Evolutionary conservation across 2,888 invertebrate genomes (phyloP).

Genomic region (Machimus rusticus): DNA sequence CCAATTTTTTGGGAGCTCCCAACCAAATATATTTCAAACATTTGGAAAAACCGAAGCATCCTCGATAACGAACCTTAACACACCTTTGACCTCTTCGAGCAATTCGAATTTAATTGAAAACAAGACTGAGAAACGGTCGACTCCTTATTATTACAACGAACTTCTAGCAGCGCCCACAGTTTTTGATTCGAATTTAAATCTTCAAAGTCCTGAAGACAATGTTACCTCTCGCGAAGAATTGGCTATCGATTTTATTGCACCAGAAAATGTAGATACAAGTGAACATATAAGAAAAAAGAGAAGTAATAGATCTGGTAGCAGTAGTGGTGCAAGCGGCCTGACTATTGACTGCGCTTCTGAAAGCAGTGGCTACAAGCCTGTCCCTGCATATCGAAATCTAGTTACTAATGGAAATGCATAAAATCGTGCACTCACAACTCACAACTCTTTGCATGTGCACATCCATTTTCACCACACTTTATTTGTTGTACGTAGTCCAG

Average conservation of each 20-base stretch:
- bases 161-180: constrained; percentile 55
- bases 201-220: constrained; percentile 47
- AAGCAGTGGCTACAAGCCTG: constrained; percentile 34
- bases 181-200: constrained; percentile 61
- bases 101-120: background rate
- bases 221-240: background rate
- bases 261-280: background rate
- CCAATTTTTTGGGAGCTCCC: constrained; percentile 56
- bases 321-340: constrained; percentile 23
- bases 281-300: background rate
- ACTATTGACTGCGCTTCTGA: background rate
- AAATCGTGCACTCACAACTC: background rate
- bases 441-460: background rate
- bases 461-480: background rate
- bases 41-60: constrained; percentile 52
- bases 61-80: constrained; percentile 54
- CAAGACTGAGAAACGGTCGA: constrained; percentile 41
- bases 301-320: background rate
- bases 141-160: constrained; percentile 62
- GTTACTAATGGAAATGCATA: constrained; percentile 48
- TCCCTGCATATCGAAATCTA: constrained; percentile 48
- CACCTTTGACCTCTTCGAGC: constrained; percentile 16
- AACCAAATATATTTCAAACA: constrained; percentile 55
- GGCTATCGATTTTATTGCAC: background rate
- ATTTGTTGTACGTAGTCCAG: background rate